Percentiles rank a stretch among this genome's conserved stretches.
phyloP scores from a whole-genome alignment of 53 echinoderm and acorn worm species.

The Echinometra lucunter region DNA sequence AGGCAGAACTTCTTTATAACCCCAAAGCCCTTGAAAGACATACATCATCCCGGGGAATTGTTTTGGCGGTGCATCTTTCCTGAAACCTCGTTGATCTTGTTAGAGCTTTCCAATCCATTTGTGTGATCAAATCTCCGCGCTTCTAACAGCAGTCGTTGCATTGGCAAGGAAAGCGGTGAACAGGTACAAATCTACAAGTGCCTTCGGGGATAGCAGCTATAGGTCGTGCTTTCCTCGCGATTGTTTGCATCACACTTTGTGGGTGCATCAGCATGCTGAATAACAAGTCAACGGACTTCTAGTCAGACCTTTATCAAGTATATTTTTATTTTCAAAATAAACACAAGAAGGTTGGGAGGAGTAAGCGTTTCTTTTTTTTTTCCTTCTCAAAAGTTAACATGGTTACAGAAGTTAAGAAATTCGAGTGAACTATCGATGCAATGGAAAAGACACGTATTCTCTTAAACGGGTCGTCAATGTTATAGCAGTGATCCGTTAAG shows the following conservation, averaged over 20 bases:
- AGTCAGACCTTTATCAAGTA: conserved; percentile 5
- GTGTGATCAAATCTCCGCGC: conserved; percentile 61
- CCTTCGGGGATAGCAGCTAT: conserved; percentile 57
- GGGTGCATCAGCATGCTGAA: conserved; percentile 22
- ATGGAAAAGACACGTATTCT: background rate
- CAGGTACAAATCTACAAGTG: conserved; percentile 70
- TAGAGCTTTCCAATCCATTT: conserved; percentile 67
- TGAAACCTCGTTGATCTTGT: conserved; percentile 64
- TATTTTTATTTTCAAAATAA: background rate
- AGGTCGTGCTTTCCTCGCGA: conserved; percentile 17
- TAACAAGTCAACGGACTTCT: conserved; percentile 41
- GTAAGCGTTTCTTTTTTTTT: background rate
- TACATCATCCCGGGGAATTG: conserved; percentile 46
- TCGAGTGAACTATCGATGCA: background rate
- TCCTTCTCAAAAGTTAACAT: background rate
- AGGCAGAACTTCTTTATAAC: conserved; percentile 32
- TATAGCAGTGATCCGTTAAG: too few relatives aligned
- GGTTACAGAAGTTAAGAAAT: background rate
- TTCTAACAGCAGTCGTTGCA: conserved; percentile 47
- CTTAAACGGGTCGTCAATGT: too few relatives aligned
- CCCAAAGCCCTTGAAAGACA: conserved; percentile 49
- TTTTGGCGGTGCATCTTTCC: conserved; percentile 63
- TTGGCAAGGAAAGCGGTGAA: conserved; percentile 3
- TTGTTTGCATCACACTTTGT: background rate
- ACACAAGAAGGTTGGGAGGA: background rate